Percentiles rank a stretch among this genome's conserved stretches.
phyloP scores from a whole-genome alignment of 1,140 invertebrate species.

The Bombus confusus region DNA sequence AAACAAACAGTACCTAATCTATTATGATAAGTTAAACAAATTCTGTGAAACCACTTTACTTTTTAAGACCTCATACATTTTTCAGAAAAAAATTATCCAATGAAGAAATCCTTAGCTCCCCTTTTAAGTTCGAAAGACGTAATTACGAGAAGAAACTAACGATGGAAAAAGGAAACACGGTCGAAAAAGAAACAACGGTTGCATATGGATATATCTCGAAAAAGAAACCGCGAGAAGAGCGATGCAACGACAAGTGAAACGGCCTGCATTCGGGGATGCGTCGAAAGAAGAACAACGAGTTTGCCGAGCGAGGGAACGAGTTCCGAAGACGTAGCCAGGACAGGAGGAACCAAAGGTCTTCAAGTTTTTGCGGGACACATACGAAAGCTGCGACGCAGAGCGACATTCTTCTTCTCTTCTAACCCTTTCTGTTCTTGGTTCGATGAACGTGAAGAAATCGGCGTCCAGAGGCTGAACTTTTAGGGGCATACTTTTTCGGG shows the following conservation, averaged over 20 bases:
- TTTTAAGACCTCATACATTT: not conserved
- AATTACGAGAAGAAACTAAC: not conserved
- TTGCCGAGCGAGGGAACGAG: slow-evolving; percentile 19
- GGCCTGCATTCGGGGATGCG: slow-evolving; percentile 1
- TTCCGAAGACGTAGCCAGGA: slow-evolving; percentile 14
- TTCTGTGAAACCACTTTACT: not conserved
- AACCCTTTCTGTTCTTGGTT: slow-evolving; percentile 43
- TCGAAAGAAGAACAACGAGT: slow-evolving; percentile 13
- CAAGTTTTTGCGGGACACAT: slow-evolving; percentile 50
- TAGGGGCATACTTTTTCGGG: slow-evolving; percentile 41
- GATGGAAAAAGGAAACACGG: not conserved
- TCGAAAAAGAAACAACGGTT: not conserved
- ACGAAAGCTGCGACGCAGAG: slow-evolving; percentile 49
- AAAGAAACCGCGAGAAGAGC: slow-evolving; percentile 36
- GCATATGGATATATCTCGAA: slow-evolving; percentile 7
- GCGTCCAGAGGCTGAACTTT: slow-evolving; percentile 36
- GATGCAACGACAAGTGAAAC: slow-evolving; percentile 38
- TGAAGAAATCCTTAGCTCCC: not conserved
- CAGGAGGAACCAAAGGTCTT: slow-evolving; percentile 56
- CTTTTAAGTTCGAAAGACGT: not conserved
- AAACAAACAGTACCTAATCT: no score
- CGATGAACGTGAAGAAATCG: slow-evolving; percentile 50
- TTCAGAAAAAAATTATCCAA: not conserved
- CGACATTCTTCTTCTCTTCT: slow-evolving; percentile 57
- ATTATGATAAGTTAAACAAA: not conserved